phyloP scores from a whole-genome alignment of 2,113 vertebrate species.

The Glaucomys volans region DNA sequence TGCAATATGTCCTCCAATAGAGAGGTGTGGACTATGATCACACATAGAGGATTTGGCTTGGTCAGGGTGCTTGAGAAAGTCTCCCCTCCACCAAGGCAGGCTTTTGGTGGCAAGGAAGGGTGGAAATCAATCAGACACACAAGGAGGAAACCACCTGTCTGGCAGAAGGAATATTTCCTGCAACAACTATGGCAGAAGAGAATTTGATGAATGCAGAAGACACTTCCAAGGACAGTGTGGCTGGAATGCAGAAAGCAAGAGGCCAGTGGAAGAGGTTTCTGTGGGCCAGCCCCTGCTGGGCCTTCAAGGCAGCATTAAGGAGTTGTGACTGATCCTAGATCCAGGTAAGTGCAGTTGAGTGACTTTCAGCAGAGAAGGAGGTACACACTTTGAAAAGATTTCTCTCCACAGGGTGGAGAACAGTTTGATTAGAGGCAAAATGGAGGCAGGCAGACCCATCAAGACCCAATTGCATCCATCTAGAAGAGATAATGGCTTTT shows the following conservation, averaged over 20 bases:
- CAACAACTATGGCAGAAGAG: neutral
- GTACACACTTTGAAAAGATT: neutral
- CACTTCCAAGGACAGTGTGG: neutral
- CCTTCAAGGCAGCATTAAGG: neutral
- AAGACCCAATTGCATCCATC: neutral
- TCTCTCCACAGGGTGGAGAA: neutral
- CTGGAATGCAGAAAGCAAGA: neutral
- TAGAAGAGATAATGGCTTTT: neutral
- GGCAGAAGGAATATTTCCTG: neutral
- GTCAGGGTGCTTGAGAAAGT: neutral
- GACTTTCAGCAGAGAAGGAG: neutral
- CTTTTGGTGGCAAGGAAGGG: neutral
- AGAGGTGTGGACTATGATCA: neutral
- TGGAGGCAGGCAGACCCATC: neutral
- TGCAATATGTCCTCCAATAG: neutral
- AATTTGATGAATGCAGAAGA: neutral
- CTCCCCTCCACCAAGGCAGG: neutral
- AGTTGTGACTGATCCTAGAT: neutral
- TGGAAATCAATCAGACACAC: neutral
- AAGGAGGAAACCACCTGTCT: neutral
- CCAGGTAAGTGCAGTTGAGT: neutral
- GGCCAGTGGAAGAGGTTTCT: neutral
- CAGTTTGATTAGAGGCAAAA: neutral
- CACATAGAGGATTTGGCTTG: neutral
- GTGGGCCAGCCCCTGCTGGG: neutral